phyloP scores from a whole-genome alignment of 2,797 vertebrate species.

The Characodon lateralis region DNA sequence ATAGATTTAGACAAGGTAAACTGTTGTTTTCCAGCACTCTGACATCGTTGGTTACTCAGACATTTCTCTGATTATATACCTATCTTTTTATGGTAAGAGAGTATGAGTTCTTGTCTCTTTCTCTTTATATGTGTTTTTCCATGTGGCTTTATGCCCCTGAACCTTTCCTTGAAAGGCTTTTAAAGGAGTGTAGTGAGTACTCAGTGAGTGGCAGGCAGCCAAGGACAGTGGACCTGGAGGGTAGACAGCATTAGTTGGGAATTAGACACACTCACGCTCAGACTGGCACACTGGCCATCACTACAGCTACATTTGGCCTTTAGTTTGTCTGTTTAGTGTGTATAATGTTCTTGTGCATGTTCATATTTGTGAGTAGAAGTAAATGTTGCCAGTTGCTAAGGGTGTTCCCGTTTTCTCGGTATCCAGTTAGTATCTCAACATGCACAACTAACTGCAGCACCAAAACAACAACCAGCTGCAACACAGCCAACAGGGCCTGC shows the following conservation, averaged over 20 bases:
- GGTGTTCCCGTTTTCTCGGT: slow-evolving; percentile 34
- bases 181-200: slow-evolving; percentile 73
- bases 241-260: slow-evolving; percentile 73
- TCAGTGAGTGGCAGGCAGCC: slow-evolving; percentile 77
- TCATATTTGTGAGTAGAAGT: slow-evolving; percentile 26
- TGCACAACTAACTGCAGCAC: slow-evolving; percentile 1
- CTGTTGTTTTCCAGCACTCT: not conserved
- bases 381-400: slow-evolving; percentile 49
- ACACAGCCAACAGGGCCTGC: not conserved
- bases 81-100: slow-evolving; percentile 15
- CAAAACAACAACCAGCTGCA: not conserved
- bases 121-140: slow-evolving; percentile 23
- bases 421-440: slow-evolving; percentile 31
- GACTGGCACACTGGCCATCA: slow-evolving; percentile 67
- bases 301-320: slow-evolving; percentile 48
- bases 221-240: slow-evolving; percentile 72
- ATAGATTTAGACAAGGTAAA: slow-evolving; percentile 1
- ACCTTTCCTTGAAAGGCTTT: slow-evolving; percentile 74
- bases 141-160: slow-evolving; percentile 45
- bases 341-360: slow-evolving; percentile 20
- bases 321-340: slow-evolving; percentile 33
- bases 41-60: slow-evolving; percentile 1
- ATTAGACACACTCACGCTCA: slow-evolving; percentile 71
- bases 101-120: not conserved
- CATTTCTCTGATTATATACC: slow-evolving; percentile 16